Conservation (phyloP, 2,888 invertebrate genomes). For the Thymelicus lineola region DNA sequence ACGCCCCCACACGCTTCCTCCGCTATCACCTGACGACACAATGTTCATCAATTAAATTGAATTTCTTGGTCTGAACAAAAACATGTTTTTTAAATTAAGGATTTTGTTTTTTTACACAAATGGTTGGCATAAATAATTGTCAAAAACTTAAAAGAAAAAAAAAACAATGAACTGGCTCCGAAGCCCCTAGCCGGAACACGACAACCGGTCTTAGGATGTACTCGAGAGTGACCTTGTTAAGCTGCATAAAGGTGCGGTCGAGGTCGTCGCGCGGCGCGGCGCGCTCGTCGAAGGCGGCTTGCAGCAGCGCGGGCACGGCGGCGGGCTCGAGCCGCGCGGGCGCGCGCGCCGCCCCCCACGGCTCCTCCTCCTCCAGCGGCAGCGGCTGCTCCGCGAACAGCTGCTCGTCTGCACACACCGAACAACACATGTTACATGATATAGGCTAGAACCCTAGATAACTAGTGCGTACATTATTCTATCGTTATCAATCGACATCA, state of each 20-base stretch:
- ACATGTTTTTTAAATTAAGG: no score
- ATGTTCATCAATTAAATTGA: background rate
- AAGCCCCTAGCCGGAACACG: no score
- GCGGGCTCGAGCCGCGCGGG: constrained; percentile 17
- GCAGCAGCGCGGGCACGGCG: constrained; percentile 55
- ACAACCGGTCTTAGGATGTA: no score
- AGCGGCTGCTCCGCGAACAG: constrained; percentile 63
- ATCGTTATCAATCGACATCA: no score
- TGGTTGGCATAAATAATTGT: no score
- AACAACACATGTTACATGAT: background rate
- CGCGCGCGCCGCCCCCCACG: constrained; percentile 54
- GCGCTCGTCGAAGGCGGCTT: constrained; percentile 61
- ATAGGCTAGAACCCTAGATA: no score
- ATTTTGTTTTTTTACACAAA: no score
- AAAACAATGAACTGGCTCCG: no score
- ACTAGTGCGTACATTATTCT: no score
- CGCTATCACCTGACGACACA: constrained; percentile 36
- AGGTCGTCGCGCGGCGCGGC: constrained; percentile 59
- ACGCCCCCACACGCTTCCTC: constrained; percentile 49
- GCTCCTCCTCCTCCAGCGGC: constrained; percentile 56
- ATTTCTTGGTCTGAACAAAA: no score
- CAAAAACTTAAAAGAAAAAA: no score
- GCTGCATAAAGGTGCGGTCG: constrained; percentile 64
- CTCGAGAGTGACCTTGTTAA: constrained; percentile 59
- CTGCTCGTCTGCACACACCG: constrained; percentile 57